A percentile compares a stretch with the other conserved stretches of the same genome.
Evolutionary conservation across 2,797 vertebrate species (phyloP).

Genomic region (Pseudopleuronectes americanus): DNA sequence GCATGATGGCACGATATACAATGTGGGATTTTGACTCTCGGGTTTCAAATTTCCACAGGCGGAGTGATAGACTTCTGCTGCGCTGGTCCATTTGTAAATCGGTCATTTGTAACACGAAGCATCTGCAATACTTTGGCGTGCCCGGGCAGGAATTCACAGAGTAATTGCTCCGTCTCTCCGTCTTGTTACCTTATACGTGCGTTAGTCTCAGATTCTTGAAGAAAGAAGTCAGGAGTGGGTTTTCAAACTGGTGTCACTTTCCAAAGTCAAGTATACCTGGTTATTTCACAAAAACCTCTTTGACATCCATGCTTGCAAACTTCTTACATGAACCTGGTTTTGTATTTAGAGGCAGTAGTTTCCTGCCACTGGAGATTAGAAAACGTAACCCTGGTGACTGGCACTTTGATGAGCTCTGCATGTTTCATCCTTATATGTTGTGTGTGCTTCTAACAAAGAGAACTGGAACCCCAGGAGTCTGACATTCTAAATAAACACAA

Average conservation of each 20-base stretch:
- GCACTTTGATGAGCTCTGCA: constrained; percentile 86
- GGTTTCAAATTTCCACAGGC: constrained; percentile 53
- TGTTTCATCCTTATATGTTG: constrained; percentile 52
- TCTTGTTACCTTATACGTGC: constrained; percentile 11
- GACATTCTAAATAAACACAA: constrained; percentile 8
- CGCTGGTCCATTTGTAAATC: constrained; percentile 45
- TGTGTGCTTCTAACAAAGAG: constrained; percentile 18
- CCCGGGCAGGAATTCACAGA: neutral
- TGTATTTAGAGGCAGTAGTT: constrained; percentile 22
- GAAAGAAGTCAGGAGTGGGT: constrained; percentile 69
- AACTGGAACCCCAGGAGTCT: constrained; percentile 5
- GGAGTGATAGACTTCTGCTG: constrained; percentile 48
- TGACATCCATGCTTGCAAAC: constrained; percentile 12
- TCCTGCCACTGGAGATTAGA: constrained; percentile 83
- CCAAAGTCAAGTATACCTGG: neutral
- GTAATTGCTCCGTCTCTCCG: constrained; percentile 20
- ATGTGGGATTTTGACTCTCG: constrained; percentile 54
- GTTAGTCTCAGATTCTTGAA: constrained; percentile 53
- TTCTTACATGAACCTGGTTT: constrained; percentile 30
- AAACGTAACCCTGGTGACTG: constrained; percentile 85
- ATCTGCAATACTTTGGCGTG: constrained; percentile 5
- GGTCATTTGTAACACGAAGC: constrained; percentile 37
- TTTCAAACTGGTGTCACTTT: constrained; percentile 10
- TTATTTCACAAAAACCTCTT: constrained; percentile 20
- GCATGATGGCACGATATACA: constrained; percentile 49